Evolutionary conservation across 2,113 vertebrate species (phyloP).

Genomic region (Formicarius rufipectus): DNA sequence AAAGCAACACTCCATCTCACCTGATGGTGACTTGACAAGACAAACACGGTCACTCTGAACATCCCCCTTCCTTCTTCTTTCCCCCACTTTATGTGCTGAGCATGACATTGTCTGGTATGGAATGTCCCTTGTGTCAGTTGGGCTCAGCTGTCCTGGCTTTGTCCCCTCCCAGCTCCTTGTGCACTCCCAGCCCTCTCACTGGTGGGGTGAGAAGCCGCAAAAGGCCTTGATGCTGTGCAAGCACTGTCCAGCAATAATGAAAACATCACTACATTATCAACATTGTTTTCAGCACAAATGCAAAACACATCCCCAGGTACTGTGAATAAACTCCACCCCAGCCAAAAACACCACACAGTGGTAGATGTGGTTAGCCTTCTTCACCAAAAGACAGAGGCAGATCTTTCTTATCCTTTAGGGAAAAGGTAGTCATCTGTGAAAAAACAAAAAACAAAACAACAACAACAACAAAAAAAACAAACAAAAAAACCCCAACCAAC

Average conservation of each 20-base stretch:
- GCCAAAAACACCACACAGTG: not conserved
- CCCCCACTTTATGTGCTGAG: not conserved
- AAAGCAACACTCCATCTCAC: not conserved
- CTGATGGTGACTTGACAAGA: not conserved
- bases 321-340: not conserved
- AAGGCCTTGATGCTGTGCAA: not conserved
- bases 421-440: not conserved
- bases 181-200: not conserved
- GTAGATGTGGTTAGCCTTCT: not conserved
- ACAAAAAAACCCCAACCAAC: too few relatives aligned
- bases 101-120: accelerated
- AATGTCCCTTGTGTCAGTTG: not conserved
- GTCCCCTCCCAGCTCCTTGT: not conserved
- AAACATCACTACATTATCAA: not conserved
- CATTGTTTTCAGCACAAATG: not conserved
- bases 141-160: not conserved
- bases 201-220: not conserved
- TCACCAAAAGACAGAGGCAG: not conserved
- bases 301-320: not conserved
- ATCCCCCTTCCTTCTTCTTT: not conserved
- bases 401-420: not conserved
- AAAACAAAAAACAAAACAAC: not conserved
- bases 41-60: not conserved
- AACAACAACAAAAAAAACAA: too few relatives aligned
- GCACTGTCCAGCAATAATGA: not conserved